Conservation (phyloP, 2,113 vertebrate species). For the Sinocyclocheilus anshuiensis region DNA sequence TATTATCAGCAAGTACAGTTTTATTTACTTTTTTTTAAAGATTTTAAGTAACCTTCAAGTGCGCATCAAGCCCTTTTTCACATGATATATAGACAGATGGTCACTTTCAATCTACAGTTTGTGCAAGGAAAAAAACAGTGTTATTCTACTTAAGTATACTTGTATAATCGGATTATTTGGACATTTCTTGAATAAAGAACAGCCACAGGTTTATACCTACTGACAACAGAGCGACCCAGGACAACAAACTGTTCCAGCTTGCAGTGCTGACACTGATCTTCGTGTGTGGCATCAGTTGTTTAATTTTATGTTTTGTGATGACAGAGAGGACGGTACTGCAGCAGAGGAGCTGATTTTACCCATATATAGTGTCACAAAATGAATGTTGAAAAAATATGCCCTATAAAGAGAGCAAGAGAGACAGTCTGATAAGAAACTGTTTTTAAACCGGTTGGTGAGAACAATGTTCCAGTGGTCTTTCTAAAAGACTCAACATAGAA, state of each 20-base stretch:
- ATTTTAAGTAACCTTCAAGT: background rate
- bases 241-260: conserved; percentile 52
- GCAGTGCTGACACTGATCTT: conserved; percentile 21
- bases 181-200: conserved; percentile 58
- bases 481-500: no score
- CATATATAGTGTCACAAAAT: conserved; percentile 55
- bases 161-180: background rate
- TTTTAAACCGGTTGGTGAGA: conserved; percentile 4
- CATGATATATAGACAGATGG: background rate
- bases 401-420: conserved; percentile 9
- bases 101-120: background rate
- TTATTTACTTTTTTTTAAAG: no score
- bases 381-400: conserved; percentile 42
- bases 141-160: background rate
- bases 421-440: conserved; percentile 27
- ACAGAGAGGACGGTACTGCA: conserved; percentile 44
- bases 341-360: conserved; percentile 45
- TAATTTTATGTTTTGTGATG: conserved; percentile 49
- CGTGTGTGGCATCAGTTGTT: conserved; percentile 51
- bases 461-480: no score
- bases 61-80: background rate
- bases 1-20: no score
- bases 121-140: background rate
- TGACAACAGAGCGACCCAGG: conserved; percentile 57
- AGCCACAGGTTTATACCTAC: conserved; percentile 38